Base-by-base conservation (phyloP, 2,113 vertebrate genomes). In the Cromileptes altivelis region DNA sequence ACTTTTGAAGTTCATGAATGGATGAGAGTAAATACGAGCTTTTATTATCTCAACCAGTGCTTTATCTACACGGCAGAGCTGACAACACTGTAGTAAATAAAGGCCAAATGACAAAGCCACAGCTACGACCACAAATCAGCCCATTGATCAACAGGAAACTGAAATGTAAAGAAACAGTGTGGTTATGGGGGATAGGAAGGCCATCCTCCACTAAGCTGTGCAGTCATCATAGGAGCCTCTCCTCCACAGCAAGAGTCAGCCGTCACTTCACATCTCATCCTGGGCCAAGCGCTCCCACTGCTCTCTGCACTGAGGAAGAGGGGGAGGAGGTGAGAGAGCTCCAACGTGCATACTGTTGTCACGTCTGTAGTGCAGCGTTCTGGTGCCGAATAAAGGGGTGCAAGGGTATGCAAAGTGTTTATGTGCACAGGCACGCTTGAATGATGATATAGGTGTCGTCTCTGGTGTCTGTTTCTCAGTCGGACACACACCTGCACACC, bases 261-360 rank as follows among this genome's bases (percentile, higher is more conserved):
- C 73, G 78, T 93, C 93, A 87, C 82, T 87, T 93, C 80, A 67
- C 52, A 92, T 93, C 85, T 81, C 57, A 64, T 91, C 85, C 71
- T 12, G 19, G 70, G 63, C 64, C 62, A 14, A 52, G 47, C 4
- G 17, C 76, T 75, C 80, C n/a, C 81, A 60, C 47, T 42, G 81
- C 83, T 76, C 79, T 27, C 82, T 89, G 83, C 57, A 74, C 68
- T 0, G 13, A 62, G 33, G 60, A 69, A 67, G 55, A 18, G 49
- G 30, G 64, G 70, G 25, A 57, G 56, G 77, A 53, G 76, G 49
- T n/a, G 69, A 71, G 52, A 15, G 52, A 52, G 70, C 42, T 60
- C 2, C 1, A 61, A 21, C 27, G 3, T 58, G 63, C 47, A n/a
- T 52, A 23, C 23, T 79, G 49, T 7, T 57, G 62, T 57, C 62